Evolutionary conservation across 2,797 vertebrate species (phyloP), one percentile per base, ranked within the genome.

Genomic region (Sciurus vulgaris): DNA sequence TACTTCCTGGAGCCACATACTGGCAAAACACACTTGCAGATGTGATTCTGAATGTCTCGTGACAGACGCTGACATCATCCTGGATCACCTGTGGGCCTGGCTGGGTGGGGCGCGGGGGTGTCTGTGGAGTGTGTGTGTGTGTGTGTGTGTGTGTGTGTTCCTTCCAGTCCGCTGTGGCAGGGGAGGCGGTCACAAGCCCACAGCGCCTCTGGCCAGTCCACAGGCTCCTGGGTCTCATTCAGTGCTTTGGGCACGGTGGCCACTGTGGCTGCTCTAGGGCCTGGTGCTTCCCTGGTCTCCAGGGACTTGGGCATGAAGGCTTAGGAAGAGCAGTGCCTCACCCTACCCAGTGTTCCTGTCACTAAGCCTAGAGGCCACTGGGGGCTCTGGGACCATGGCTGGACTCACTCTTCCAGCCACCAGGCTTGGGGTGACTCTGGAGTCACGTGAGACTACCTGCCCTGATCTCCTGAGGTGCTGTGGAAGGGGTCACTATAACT

Each of bases 151-250:
- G 73, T 7, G 20, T 20, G 28, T 35, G n/a, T 33, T 14, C 59
- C 41, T 56, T 33, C 24, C 51, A 11, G 28, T 5, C 44, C 47
- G 6, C 20, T 3, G 1, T 7, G 26, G 41, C 63, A 5, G 11
- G 30, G 44, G n/a, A 35, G 28, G 78, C n/a, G 59, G 18, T 13
- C 6, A 3, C 35, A 41, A 26, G 7, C 22, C 51, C n/a, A 7
- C 11, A 65, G 14, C 26, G 47, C 6, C 2, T 3, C 44, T 2
- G 24, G 35, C 14, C 17, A 13, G 6, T 54, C 74, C 24, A 7
- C 15, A 56, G 22, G 54, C 65, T 1, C 7, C 15, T 33, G 24
- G 56, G 38, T 17, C 13, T 11, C 3, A 0, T 5, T 14, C 1
- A 41, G 28, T 59, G 35, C 49, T 38, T 30, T 14, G 63, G 44